Conservation (phyloP, 2,888 invertebrate species). For the Malthinus flaveolus region DNA sequence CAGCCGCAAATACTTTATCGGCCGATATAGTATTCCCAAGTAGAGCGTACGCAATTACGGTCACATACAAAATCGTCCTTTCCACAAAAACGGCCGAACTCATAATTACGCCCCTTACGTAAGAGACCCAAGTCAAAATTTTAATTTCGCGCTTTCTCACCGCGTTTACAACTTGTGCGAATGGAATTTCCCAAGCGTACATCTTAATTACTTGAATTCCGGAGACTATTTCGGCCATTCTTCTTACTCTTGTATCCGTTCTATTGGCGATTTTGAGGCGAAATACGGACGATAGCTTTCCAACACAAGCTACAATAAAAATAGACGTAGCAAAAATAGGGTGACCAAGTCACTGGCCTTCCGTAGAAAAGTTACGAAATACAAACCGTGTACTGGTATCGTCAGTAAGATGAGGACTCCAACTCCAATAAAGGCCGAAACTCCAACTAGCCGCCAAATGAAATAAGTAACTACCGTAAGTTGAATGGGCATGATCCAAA, state of each 20-base stretch:
- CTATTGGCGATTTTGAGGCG: slow-evolving; percentile 51
- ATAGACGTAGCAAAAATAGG: background rate
- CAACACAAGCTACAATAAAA: slow-evolving; percentile 30
- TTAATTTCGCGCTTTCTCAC: slow-evolving; percentile 35
- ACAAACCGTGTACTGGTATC: slow-evolving; percentile 57
- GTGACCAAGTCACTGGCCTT: too few relatives aligned
- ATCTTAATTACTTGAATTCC: slow-evolving; percentile 75
- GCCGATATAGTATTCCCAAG: slow-evolving; percentile 65
- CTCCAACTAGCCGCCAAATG: slow-evolving; percentile 59
- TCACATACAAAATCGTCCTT: slow-evolving; percentile 77
- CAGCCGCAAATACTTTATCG: slow-evolving; percentile 47
- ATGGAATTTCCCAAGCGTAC: slow-evolving; percentile 74
- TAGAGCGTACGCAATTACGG: slow-evolving; percentile 73
- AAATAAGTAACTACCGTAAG: slow-evolving; percentile 64
- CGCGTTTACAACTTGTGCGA: slow-evolving; percentile 50
- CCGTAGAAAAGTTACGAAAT: too few relatives aligned
- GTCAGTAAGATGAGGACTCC: slow-evolving; percentile 58
- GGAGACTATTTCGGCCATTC: slow-evolving; percentile 71
- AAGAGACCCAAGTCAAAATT: slow-evolving; percentile 52
- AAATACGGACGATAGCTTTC: slow-evolving; percentile 35
- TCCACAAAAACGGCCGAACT: slow-evolving; percentile 80
- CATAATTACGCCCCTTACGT: slow-evolving; percentile 68
- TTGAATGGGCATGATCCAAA: slow-evolving; percentile 81
- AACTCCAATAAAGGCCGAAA: slow-evolving; percentile 64
- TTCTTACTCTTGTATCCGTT: slow-evolving; percentile 66